A percentile compares a stretch with the other conserved stretches of the same genome.
phyloP scores from a whole-genome alignment of 2,113 vertebrate species.

The Heterochromis multidens region DNA sequence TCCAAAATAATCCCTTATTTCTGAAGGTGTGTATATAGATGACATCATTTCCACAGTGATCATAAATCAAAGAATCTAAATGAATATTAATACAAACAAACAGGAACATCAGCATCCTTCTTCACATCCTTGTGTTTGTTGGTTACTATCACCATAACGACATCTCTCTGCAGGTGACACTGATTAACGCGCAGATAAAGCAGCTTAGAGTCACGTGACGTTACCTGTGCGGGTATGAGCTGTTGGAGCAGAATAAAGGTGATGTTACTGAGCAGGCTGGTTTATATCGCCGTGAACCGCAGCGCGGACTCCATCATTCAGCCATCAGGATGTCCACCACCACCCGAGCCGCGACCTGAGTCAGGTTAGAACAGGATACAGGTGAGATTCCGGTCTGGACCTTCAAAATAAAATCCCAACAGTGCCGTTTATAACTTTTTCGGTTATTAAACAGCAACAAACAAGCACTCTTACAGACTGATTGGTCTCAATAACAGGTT shows the following conservation, averaged over 20 bases:
- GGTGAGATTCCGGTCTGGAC: background rate
- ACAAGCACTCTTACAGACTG: background rate
- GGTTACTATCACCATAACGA: background rate
- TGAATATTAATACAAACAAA: background rate
- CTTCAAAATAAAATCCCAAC: constrained; percentile 20
- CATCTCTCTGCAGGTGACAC: background rate
- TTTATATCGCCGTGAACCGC: background rate
- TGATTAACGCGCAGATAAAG: fast-evolving
- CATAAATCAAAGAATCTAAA: background rate
- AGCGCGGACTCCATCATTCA: constrained; percentile 4
- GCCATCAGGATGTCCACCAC: background rate
- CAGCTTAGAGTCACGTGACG: background rate
- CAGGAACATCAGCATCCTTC: background rate
- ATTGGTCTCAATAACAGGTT: background rate
- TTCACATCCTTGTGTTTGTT: background rate
- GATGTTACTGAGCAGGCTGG: background rate
- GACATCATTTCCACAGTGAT: background rate
- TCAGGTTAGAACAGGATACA: background rate
- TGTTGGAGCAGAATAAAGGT: background rate
- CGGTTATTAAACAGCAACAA: background rate
- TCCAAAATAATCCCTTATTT: background rate
- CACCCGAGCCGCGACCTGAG: background rate
- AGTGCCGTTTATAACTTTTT: background rate
- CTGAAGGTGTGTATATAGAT: background rate
- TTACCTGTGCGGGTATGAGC: constrained; percentile 6